Evolutionary conservation across 2,888 invertebrate genomes (phyloP).

Genomic region (Platypus cylindrus): DNA sequence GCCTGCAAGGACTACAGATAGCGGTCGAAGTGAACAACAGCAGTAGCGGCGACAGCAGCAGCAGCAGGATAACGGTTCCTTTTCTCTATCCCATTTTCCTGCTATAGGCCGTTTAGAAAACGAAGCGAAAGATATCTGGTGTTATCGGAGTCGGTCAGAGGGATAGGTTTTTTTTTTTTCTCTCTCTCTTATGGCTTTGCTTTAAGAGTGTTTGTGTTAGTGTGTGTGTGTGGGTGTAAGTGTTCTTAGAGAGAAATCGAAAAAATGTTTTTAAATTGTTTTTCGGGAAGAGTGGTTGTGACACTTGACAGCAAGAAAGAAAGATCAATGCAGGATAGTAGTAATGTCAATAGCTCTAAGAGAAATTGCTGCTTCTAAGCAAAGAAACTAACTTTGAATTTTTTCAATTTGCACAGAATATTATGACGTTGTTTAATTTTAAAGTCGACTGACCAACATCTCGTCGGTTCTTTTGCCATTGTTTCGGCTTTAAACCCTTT

Average conservation of each 20-base stretch:
- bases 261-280: constrained; percentile 14
- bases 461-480: constrained; percentile 15
- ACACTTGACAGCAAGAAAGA: constrained; percentile 3
- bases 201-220: no score
- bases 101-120: constrained; percentile 10
- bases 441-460: constrained; percentile 16
- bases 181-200: no score
- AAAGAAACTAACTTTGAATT: no score
- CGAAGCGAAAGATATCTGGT: constrained; percentile 11
- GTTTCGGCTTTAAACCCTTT: constrained; percentile 17
- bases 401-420: no score
- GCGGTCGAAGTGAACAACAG: no score
- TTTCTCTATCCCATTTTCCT: constrained; percentile 10
- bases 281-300: constrained; percentile 8
- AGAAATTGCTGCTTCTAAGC: no score
- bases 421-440: no score
- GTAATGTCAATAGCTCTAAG: no score
- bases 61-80: constrained; percentile 12
- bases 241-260: constrained; percentile 12
- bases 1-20: constrained; percentile 14
- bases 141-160: constrained; percentile 12
- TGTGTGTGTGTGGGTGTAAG: no score
- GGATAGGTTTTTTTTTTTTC: constrained; percentile 9
- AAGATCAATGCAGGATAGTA: no score
- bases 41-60: no score